Evolutionary conservation across 2,113 vertebrate species (phyloP), one percentile per base, ranked within the genome.

Genomic region (Rhinoderma darwinii): DNA sequence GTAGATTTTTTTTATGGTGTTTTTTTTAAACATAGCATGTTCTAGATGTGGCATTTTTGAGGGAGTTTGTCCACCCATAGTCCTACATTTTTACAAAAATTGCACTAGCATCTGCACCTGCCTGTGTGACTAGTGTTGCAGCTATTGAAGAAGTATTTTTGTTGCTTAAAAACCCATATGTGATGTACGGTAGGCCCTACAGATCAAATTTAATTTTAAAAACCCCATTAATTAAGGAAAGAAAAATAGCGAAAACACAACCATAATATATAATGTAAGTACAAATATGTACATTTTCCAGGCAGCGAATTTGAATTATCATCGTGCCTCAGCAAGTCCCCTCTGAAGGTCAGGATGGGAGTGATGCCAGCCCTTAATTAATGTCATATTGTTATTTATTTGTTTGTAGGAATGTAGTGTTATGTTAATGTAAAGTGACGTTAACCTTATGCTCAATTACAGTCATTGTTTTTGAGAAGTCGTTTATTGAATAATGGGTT

Each of bases 311-410:
- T 35, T n/a, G 25, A 63, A 43, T 82, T 54, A 15, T 43, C n/a
- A 43, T 82, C 79, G 63, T 25, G 15, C 37, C 79, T 82, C 39
- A 44, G n/a, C 18, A 44, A 75, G 72, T 84, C 37, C 51, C 39
- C 18, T 75, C 37, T 84, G 35, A 84, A 84, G 70, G 83, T 84
- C 83, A 84, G 83, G 25, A 41, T 61, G 70, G 83, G 83, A 84
- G 66, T 84, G 39, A 84, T 75, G 82, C 82, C 66, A 84, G 66
- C 47, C 41, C 44, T 84, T 74, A 84, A 84, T 75, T 75, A 75
- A 76, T 84, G 83, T 84, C 83, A 84, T 56, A 84, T 84, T 61
- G 83, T 75, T 75, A 84, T 75, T 75, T 84, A 75, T 84, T 84
- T 75, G 72, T 84, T 84, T 44, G 70, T 43, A 61, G 51, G 41